Conservation (phyloP, 2,888 invertebrate genomes). For the Drosophila borborema region DNA sequence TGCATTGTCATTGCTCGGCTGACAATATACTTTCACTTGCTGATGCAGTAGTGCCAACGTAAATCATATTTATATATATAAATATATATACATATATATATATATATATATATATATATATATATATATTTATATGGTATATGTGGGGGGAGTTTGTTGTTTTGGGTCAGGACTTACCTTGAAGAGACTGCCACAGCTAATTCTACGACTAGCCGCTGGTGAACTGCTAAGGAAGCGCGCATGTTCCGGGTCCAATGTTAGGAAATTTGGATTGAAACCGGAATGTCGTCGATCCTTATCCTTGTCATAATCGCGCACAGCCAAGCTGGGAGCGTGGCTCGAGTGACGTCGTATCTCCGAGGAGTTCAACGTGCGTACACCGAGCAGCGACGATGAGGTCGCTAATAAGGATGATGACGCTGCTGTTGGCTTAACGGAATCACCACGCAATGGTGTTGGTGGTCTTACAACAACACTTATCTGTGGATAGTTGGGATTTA, state of each 20-base stretch:
- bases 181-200: slow-evolving; percentile 95
- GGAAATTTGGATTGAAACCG: slow-evolving; percentile 87
- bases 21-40: slow-evolving; percentile 55
- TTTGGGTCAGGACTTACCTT: slow-evolving; percentile 86
- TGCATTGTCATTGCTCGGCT: slow-evolving; percentile 66
- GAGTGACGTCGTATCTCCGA: slow-evolving; percentile 85
- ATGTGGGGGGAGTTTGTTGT: slow-evolving; percentile 17
- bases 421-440: slow-evolving; percentile 86
- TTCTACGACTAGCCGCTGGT: slow-evolving; percentile 94
- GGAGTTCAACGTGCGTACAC: slow-evolving; percentile 80
- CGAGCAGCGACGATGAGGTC: slow-evolving; percentile 77
- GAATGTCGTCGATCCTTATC: slow-evolving; percentile 85
- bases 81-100: background rate
- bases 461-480: slow-evolving; percentile 91
- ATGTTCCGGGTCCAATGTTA: slow-evolving; percentile 88
- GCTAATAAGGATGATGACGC: slow-evolving; percentile 82
- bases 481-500: slow-evolving; percentile 87
- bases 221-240: slow-evolving; percentile 90
- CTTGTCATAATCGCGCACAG: slow-evolving; percentile 85
- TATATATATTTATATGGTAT: slow-evolving; percentile 5
- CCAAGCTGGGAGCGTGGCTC: slow-evolving; percentile 85
- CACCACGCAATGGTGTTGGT: slow-evolving; percentile 90
- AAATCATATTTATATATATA: slow-evolving; percentile 24
- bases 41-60: slow-evolving; percentile 64
- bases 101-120: slow-evolving; percentile 10